Conservation (phyloP, 2,888 invertebrate genomes). For the Drosophila histrio region DNA sequence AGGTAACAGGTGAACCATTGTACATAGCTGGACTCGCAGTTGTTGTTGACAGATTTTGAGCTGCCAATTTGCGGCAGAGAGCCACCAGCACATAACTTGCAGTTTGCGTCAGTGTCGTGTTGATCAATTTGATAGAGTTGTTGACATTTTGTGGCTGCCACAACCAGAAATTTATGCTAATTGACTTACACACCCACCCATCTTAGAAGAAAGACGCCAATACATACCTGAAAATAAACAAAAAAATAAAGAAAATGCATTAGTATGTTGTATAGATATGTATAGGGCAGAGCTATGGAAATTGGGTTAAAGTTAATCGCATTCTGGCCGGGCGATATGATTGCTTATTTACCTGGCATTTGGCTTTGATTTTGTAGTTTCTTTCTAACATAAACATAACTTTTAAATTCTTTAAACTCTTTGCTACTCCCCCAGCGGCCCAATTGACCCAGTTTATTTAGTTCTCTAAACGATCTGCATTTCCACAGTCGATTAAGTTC, state of each 20-base stretch:
- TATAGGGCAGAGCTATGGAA: slow-evolving; percentile 25
- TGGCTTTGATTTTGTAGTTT: slow-evolving; percentile 44
- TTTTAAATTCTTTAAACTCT: slow-evolving; percentile 25
- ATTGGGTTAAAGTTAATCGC: slow-evolving; percentile 68
- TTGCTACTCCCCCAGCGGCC: slow-evolving; percentile 5
- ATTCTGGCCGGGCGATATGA: slow-evolving; percentile 19
- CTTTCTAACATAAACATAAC: slow-evolving; percentile 58
- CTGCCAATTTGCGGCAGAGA: slow-evolving; percentile 62
- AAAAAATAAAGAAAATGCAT: slow-evolving; percentile 45
- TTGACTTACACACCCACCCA: slow-evolving; percentile 50
- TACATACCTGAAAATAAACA: slow-evolving; percentile 70
- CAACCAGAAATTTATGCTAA: slow-evolving; percentile 63
- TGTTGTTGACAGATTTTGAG: slow-evolving; percentile 65
- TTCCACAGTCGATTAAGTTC: slow-evolving; percentile 70
- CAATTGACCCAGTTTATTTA: slow-evolving; percentile 60
- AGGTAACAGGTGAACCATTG: slow-evolving; percentile 50
- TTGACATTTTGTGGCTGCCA: slow-evolving; percentile 65
- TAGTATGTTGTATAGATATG: slow-evolving; percentile 39
- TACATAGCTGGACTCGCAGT: slow-evolving; percentile 24
- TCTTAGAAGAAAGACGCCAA: slow-evolving; percentile 13
- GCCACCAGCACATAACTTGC: slow-evolving; percentile 35
- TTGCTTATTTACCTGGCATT: slow-evolving; percentile 46
- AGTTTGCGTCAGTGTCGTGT: slow-evolving; percentile 30
- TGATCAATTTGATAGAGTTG: slow-evolving; percentile 66
- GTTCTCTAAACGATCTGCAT: slow-evolving; percentile 38